Evolutionary conservation across 2,888 invertebrate species (phyloP).

Genomic region (Cordilura impudica): DNA sequence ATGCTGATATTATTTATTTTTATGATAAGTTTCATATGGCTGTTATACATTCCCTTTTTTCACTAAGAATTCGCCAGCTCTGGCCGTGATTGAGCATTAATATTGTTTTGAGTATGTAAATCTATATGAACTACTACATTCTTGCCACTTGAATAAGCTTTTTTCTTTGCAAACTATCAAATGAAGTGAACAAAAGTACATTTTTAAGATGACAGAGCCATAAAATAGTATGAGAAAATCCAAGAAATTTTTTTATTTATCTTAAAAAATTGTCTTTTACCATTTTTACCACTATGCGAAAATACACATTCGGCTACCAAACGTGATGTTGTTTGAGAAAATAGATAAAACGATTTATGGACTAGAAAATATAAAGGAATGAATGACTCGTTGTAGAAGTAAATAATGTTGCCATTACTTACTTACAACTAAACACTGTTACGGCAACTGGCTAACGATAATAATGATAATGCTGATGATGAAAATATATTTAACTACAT

Average conservation of each 20-base stretch:
- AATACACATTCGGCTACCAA: not conserved
- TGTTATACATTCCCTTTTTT: too few species aligned
- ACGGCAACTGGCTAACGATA: not conserved
- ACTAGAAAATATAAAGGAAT: not conserved
- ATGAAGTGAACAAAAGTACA: constrained; percentile 44
- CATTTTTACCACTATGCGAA: not conserved
- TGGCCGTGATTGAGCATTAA: not conserved
- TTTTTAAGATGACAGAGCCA: constrained; percentile 40
- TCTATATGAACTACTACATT: not conserved
- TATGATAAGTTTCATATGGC: too few species aligned
- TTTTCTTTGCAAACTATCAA: not conserved
- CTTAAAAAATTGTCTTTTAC: constrained; percentile 6
- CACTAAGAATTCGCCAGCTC: not conserved
- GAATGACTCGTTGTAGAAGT: not conserved
- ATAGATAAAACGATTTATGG: constrained; percentile 35
- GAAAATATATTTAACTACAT: constrained; percentile 32
- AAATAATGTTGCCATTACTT: constrained; percentile 33
- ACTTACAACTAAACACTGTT: not conserved
- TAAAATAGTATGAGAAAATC: not conserved
- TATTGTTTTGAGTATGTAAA: not conserved
- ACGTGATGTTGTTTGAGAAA: constrained; percentile 43
- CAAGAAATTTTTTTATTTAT: constrained; percentile 55
- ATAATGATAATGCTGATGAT: constrained; percentile 25
- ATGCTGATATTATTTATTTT: too few species aligned
- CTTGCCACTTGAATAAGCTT: not conserved